These are phyloP conservation scores for Nicator chloris DNA, from an alignment of 2,113 vertebrate genomes.

Conservation along the genomic window DNA sequence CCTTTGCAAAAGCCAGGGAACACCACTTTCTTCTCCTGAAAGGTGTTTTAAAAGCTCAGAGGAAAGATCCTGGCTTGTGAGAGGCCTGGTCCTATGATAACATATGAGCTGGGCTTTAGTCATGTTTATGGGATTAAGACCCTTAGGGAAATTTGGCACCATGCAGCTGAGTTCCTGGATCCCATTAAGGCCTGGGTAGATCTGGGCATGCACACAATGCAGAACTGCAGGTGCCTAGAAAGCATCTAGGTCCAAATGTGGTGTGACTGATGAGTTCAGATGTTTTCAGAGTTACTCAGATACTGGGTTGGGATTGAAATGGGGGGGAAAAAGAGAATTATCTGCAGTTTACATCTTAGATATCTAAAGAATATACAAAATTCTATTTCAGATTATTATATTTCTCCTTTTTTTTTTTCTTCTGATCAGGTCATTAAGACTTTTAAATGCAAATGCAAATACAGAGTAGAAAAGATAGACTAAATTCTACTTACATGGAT, in stretches of 20 bases:
- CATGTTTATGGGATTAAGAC: slow-evolving; percentile 32
- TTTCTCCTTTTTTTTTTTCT: background rate
- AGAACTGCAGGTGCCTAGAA: slow-evolving; percentile 55
- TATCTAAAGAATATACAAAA: background rate
- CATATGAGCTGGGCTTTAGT: background rate
- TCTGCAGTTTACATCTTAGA: background rate
- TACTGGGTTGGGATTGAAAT: background rate
- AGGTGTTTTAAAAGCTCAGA: background rate
- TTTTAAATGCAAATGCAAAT: background rate
- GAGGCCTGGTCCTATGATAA: background rate
- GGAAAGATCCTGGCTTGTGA: background rate
- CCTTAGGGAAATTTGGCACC: slow-evolving; percentile 26
- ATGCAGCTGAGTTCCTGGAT: background rate
- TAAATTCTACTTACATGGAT: background rate
- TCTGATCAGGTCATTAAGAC: background rate
- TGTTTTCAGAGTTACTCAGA: slow-evolving; percentile 45
- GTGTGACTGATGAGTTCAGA: slow-evolving; percentile 3
- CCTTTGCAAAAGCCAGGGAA: background rate
- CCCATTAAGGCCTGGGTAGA: slow-evolving; percentile 41
- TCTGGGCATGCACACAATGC: slow-evolving; percentile 27
- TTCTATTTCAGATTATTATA: background rate
- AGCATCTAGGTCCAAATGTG: slow-evolving; percentile 39
- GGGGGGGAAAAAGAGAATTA: background rate
- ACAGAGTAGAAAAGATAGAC: background rate
- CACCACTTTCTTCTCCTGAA: background rate